Conservation (phyloP, 2,797 vertebrate genomes). For the Sebastes paucispinis region DNA sequence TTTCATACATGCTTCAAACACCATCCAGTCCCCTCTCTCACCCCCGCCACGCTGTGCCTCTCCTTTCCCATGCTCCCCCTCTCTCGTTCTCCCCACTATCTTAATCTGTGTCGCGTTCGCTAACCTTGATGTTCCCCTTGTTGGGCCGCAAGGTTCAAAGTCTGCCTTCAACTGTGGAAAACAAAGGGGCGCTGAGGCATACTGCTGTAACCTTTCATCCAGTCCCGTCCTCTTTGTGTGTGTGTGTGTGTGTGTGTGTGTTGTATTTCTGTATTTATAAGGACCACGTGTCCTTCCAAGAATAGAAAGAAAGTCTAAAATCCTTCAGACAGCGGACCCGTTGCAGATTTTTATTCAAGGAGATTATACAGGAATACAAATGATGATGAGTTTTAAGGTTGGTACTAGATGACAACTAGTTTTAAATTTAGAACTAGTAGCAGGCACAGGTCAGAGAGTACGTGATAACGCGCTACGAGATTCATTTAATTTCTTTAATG, state of each 20-base stretch:
- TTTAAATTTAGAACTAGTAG: background rate
- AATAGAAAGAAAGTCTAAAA: background rate
- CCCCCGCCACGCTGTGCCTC: background rate
- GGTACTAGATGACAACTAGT: background rate
- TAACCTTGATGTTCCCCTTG: conserved; percentile 55
- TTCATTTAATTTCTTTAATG: no score
- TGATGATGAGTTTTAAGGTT: background rate
- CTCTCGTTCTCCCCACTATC: conserved; percentile 8
- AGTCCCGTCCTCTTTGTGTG: background rate
- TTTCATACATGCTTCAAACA: conserved; percentile 55
- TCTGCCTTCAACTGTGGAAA: conserved; percentile 49
- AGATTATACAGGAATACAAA: background rate
- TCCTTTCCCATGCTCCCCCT: conserved; percentile 31
- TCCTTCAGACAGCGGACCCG: background rate
- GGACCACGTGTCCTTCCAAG: background rate
- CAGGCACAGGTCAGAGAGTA: background rate
- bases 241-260: background rate
- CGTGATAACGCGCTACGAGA: no score
- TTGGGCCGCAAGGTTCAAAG: conserved; percentile 53
- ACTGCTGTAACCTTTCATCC: conserved; percentile 50
- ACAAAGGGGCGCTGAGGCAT: conserved; percentile 20
- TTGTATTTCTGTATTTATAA: background rate
- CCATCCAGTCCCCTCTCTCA: background rate
- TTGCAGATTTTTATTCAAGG: background rate
- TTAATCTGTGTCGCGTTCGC: conserved; percentile 43